Conservation (phyloP, 1,140 invertebrate genomes). For the Lycorma delicatula region DNA sequence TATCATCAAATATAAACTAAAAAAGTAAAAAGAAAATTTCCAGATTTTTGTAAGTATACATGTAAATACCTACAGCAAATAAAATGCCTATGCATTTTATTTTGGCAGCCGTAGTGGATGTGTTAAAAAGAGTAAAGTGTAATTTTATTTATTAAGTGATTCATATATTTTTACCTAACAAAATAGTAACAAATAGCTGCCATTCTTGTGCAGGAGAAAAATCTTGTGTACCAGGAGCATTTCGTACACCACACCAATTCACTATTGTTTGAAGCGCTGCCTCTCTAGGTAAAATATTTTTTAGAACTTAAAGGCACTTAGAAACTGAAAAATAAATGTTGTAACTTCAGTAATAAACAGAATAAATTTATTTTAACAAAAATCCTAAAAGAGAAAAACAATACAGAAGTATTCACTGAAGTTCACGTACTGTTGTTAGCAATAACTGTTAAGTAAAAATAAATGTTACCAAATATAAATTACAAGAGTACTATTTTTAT, state of each 20-base stretch:
- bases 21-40: no score
- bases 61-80: no score
- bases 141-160: constrained; percentile 1
- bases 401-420: no score
- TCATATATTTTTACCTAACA: constrained; percentile 41
- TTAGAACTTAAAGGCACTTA: constrained; percentile 60
- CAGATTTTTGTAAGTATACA: no score
- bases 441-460: no score
- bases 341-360: no score
- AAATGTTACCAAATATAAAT: no score
- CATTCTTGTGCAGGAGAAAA: constrained; percentile 70
- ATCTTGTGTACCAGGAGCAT: constrained; percentile 76
- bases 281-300: constrained; percentile 64
- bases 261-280: constrained; percentile 65
- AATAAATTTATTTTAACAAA: no score
- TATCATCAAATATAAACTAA: no score
- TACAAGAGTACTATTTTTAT: no score
- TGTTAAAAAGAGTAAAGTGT: constrained; percentile 2
- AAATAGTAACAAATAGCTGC: constrained; percentile 61
- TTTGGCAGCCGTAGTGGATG: neutral
- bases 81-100: constrained; percentile 32
- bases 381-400: no score
- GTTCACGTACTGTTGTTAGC: no score
- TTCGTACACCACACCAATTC: constrained; percentile 78
- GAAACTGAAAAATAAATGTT: constrained; percentile 40